A percentile compares a stretch with the other conserved stretches of the same genome.
Evolutionary conservation across 1,140 invertebrate species (phyloP).

Genomic region (Drosophila biarmipes): DNA sequence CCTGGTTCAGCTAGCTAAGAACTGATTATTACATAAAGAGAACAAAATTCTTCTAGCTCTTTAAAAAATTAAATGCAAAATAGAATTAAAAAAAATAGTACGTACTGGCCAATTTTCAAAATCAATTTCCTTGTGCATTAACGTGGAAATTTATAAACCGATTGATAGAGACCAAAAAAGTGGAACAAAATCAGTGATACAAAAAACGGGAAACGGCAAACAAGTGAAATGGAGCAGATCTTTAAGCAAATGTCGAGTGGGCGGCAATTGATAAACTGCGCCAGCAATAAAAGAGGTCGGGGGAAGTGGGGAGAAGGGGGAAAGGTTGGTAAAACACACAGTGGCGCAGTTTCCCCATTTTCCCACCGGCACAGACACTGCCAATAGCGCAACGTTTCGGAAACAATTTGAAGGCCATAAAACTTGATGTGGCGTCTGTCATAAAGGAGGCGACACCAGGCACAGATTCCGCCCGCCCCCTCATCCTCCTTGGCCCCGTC

Average conservation of each 20-base stretch:
- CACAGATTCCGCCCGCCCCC: constrained; percentile 28
- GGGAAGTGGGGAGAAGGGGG: not conserved
- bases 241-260: constrained; percentile 41
- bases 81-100: not conserved
- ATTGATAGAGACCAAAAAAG: not conserved
- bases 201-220: constrained; percentile 42
- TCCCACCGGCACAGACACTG: constrained; percentile 29
- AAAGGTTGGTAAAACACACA: constrained; percentile 9
- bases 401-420: constrained; percentile 83
- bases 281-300: constrained; percentile 17
- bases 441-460: constrained; percentile 58
- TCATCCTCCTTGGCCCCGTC: too few relatives aligned
- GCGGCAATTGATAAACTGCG: constrained; percentile 67
- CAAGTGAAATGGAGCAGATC: constrained; percentile 67
- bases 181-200: constrained; percentile 32
- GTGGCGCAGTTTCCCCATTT: constrained; percentile 15
- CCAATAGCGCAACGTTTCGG: constrained; percentile 73
- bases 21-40: not conserved
- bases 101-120: not conserved
- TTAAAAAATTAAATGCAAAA: not conserved
- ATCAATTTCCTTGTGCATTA: not conserved
- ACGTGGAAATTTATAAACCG: constrained; percentile 1
- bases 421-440: constrained; percentile 71
- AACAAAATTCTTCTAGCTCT: fast-evolving
- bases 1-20: not conserved